Evolutionary conservation across 1,140 invertebrate genomes (phyloP), one percentile per base, ranked within the genome.

Genomic region (Caenorhabditis tropicalis): DNA sequence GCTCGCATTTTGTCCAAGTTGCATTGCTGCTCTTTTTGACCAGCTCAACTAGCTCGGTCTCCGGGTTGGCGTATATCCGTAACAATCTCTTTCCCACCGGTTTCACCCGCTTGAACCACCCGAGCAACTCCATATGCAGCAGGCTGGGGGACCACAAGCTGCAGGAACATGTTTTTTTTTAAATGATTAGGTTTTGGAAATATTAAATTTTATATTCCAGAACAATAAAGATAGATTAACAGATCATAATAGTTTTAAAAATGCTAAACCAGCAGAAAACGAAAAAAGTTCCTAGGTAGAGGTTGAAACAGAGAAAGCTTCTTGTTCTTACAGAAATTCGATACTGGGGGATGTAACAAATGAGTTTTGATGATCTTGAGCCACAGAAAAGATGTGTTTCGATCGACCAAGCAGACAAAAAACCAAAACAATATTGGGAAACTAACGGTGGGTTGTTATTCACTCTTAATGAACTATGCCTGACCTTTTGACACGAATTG

Each of bases 401-500:
- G n/a, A n/a, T 51, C 19, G 15, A 19, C 48, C 48, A n/a, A 65
- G 7, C 12, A 9, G 58, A 65, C 4, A n/a, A 65, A 9, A 1
- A 65, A 51, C n/a, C 15, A 15, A 51, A 10, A 2, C 48, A 51
- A 6, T 51, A 51, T 51, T 19, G 0, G n/a, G n/a, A n/a, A 51
- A 51, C 49, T 51, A n/a, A 51, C 49, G 16, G 49, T 33, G 31
- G 3, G 33, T 10, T 10, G 53, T 56, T 56, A 10, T 6, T 2
- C 21, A n/a, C n/a, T 4, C 21, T n/a, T 56, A 56, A 56, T 56
- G 24, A 56, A 56, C 21, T 24, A 56, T 56, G 7, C 53, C 24
- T 65, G 65, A 10, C 65, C 65, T 74, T 39, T 74, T 43, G 65
- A 74, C 65, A 74, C n/a, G 6, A 74, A 74, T 74, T 74, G 3